These are phyloP conservation scores for Aix galericulata DNA, from an alignment of 2,113 vertebrate species.

Conservation along the genomic window DNA sequence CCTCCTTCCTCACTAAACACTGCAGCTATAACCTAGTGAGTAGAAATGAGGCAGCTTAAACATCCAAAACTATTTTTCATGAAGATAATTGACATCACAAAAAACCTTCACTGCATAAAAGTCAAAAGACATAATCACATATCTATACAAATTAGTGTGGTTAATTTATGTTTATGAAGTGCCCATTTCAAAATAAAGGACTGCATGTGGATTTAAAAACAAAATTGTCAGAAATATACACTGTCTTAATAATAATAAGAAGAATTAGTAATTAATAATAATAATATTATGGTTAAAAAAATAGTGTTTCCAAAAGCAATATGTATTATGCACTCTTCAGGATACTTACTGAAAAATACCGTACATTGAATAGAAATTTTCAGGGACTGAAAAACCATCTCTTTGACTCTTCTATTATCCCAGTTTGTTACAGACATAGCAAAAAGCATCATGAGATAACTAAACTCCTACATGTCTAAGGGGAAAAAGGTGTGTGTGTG, in stretches of 20 bases:
- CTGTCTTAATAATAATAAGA: not conserved
- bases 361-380: not conserved
- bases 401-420: not conserved
- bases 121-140: not conserved
- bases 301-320: rapidly evolving
- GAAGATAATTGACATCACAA: not conserved
- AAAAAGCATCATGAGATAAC: not conserved
- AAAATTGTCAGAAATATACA: not conserved
- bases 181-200: not conserved
- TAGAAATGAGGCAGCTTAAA: not conserved
- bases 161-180: not conserved
- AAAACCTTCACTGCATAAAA: not conserved
- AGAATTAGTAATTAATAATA: too few species aligned
- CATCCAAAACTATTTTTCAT: not conserved
- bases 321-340: rapidly evolving
- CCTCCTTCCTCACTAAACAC: not conserved
- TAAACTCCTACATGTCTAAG: not conserved
- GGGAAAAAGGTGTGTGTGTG: rapidly evolving
- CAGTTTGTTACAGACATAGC: not conserved
- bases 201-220: not conserved
- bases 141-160: not conserved
- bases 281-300: not conserved
- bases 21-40: not conserved
- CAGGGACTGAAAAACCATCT: not conserved
- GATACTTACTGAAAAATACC: not conserved